Evolutionary conservation across 2,888 invertebrate species (phyloP), one percentile per base, ranked within the genome.

Genomic region (Hylaea fasciaria): DNA sequence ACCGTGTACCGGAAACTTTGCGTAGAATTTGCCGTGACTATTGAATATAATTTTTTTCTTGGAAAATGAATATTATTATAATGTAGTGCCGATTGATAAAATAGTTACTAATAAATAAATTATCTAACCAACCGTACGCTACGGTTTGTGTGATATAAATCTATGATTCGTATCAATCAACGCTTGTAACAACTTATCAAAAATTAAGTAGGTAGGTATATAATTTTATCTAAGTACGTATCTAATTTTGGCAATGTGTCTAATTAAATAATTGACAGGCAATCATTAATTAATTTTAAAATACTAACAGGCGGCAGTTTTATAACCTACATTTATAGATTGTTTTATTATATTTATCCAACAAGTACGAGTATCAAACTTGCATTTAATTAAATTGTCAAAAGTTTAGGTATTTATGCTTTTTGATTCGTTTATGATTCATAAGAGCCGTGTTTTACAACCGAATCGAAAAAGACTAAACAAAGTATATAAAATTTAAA

Each of bases 211-310:
- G 29, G 39, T 28, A n/a, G n/a, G n/a, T n/a, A n/a, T n/a, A 14
- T 22, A 32, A 35, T 16, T 45, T 32, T 35, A 53, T 17, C 47
- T 52, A 52, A 22, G 22, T 5, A 22, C 9, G 7, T 9, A 32
- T 32, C 32, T 32, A 28, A 57, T 47, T 47, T 57, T 53, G 56
- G 13, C 41, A 43, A 43, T 16, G 29, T 50, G 44, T 45, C 55
- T 57, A 56, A 65, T 65, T 64, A 65, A 58, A 59, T 57, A 47
- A 51, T 58, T 56, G 64, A 60, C 64, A 62, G 39, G 32, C 43
- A 50, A 48, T 61, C 37, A 59, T 65, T 62, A 60, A 47, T 45
- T 28, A 28, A 53, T 60, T n/a, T 61, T 58, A 22, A 46, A 51
- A 58, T 57, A 61, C 37, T 35, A 49, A 55, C 46, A 55, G 44